Base-by-base conservation (phyloP, 2,888 invertebrate genomes). In the Volucella bombylans region DNA sequence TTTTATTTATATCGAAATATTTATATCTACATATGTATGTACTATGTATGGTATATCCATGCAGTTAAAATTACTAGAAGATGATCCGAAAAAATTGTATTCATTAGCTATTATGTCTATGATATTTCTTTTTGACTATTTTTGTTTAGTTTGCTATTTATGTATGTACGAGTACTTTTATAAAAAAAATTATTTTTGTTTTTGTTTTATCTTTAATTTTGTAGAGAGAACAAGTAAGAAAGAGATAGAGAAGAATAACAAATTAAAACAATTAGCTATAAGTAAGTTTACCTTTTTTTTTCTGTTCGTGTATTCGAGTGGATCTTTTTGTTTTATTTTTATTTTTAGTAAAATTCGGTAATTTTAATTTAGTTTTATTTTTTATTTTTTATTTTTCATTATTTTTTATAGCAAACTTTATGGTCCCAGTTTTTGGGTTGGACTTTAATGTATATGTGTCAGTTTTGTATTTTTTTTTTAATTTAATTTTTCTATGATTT, bases 361-460 rank as follows among this genome's bases (percentile, higher is more conserved):
- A 57, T 78, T 64, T 31, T 31, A 6, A 31, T 31, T 4, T 31
- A 31, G 6, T 31, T 31, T 31, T 52, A 59, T 41, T 68, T 65
- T 10, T 41, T 39, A 47, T 77, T 2, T 45, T 71, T 43, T 43
- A 18, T 62, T 69, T 62, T 39, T 52, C 0, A 6, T 50, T 50
- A 41, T 77, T 23, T 8, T 59, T 45, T 45, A 49, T 76, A 81
- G 57, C 76, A 85, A 85, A 80, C 71, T 77, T 81, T 62, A 81
- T 85, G 85, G 85, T 85, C 85, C 85, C 85, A 85, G 67, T 72
- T 80, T 83, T 81, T 85, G 85, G 85, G 85, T 85, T 85, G 85
- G 85, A 85, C 85, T 72, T 83, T 74, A 55, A 78, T 69, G 47
- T 69, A 62, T 61, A 69, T 38, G 50, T 74, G 52, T 31, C 31